Conservation (phyloP, 37 sponge, comb jelly and placozoan species). For the Haliclona indistincta region DNA sequence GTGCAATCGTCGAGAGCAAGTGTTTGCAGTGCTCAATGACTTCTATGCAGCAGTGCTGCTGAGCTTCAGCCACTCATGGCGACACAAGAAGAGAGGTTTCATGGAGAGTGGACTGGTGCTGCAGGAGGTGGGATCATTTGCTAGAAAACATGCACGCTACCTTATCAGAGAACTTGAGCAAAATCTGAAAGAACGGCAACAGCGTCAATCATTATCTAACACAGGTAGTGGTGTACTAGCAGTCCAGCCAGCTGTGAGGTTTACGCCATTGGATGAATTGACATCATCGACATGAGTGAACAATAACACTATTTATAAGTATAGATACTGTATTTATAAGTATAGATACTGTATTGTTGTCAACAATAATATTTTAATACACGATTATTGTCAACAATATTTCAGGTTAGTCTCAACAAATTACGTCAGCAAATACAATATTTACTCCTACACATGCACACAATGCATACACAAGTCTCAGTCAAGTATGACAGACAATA, state of each 20-base stretch:
- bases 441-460: background rate
- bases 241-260: too few relatives aligned
- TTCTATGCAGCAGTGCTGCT: conserved; percentile 70
- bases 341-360: too few relatives aligned
- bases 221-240: too few relatives aligned
- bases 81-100: conserved; percentile 14
- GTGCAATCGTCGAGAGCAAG: conserved; percentile 75
- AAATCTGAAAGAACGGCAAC: background rate
- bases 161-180: conserved; percentile 18
- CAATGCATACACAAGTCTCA: background rate
- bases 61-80: conserved; percentile 62
- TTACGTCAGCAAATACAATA: background rate
- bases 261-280: too few relatives aligned
- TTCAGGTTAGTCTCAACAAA: too few relatives aligned
- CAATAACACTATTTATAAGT: too few relatives aligned
- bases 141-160: conserved; percentile 26
- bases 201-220: background rate
- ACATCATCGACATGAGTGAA: too few relatives aligned
- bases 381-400: too few relatives aligned
- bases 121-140: conserved; percentile 20
- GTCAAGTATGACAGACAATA: too few relatives aligned
- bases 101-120: conserved; percentile 45
- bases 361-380: too few relatives aligned
- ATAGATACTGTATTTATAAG: too few relatives aligned
- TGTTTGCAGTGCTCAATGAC: conserved; percentile 73